phyloP scores from a whole-genome alignment of 2,888 invertebrate genomes.

The Brassicogethes aeneus region DNA sequence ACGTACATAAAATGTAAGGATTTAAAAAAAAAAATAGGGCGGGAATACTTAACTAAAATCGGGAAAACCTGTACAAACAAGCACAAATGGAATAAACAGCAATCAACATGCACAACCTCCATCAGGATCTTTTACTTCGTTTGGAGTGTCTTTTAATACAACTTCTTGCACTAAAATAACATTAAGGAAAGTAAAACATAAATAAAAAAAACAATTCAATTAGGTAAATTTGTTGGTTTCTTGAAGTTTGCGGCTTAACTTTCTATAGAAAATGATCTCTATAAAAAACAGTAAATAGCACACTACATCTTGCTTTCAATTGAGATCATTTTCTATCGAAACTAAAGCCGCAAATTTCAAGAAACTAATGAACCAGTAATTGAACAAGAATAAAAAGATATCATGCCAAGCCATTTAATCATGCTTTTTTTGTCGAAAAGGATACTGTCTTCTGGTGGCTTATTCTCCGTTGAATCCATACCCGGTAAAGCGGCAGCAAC shows the following conservation, averaged over 20 bases:
- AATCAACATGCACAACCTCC: constrained; percentile 82
- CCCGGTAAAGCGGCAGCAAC: constrained; percentile 98
- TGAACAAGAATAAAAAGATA: constrained; percentile 2
- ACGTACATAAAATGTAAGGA: no score
- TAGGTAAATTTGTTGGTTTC: constrained; percentile 9
- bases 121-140: constrained; percentile 88
- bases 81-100: no score
- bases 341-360: no score
- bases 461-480: constrained; percentile 95
- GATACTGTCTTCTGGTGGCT: constrained; percentile 95
- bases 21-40: no score
- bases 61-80: no score
- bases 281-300: no score
- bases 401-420: neutral
- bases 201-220: constrained; percentile 18
- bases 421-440: constrained; percentile 45
- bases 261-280: no score
- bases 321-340: no score
- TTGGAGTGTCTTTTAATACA: constrained; percentile 92
- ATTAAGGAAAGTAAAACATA: constrained; percentile 51
- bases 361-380: no score
- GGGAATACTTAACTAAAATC: no score
- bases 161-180: constrained; percentile 89
- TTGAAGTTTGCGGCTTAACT: no score
- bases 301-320: no score